Base-by-base conservation (phyloP, 2,797 vertebrate species). In the Lemur catta region DNA sequence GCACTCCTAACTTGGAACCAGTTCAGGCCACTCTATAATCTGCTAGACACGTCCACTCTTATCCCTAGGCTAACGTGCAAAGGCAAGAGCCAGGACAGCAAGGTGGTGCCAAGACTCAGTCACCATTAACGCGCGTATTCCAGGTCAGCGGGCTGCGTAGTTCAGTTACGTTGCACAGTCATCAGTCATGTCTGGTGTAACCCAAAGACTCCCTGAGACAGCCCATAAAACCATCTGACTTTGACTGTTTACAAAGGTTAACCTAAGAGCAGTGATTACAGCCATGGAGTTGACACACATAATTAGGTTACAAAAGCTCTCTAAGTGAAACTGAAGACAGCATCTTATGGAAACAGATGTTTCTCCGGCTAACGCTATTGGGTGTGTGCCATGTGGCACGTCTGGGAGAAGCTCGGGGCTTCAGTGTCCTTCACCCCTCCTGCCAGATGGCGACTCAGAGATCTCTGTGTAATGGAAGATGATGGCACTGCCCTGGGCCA, bases 231-330 rank as follows among this genome's bases (percentile, higher is more conserved):
- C 82, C 89, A 55, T 96, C 92, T 38, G 50, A 84, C 93, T 41
- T 20, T 8, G 71, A 52, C 93, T 33, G 89, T 7, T 59, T 33
- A 28, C 43, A 46, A 84, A 75, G 89, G 87, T 91, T 61, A 89
- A 30, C 65, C 38, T 13, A 26, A n/a, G 75, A 96, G 84, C 92
- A 11, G 84, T 46, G 90, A 95, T 93, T 92, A 79, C 67, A 38
- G 3, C 96, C 52, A 30, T 0, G 6, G 76, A 86, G 74, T 72
- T 97, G 91, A 94, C 2, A 96, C 80, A 75, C 46, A 0, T 71
- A 61, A 72, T 52, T 14, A 95, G 92, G 95, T 95, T 89, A 97
- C 52, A 71, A 90, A 89, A 95, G 94, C 95, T 71, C 90, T 93
- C 76, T 30, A 22, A 35, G 46, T 30, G 93, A 96, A 96, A 88